Evolutionary conservation across 2,113 vertebrate species (phyloP).

Genomic region (Istiophorus platypterus): DNA sequence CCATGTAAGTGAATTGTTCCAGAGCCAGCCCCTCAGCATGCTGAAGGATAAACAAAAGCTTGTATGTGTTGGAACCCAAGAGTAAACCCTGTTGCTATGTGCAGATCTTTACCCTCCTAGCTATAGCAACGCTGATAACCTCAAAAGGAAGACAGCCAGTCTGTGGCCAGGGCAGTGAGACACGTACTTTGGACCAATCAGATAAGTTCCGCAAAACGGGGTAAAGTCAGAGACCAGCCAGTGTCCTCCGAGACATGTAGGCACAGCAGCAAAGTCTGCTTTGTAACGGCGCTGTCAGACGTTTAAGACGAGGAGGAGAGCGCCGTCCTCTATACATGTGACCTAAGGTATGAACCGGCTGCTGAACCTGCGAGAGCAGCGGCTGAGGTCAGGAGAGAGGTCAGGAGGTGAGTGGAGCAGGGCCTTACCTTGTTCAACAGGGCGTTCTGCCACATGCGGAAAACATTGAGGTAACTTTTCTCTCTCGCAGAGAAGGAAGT

Average conservation of each 20-base stretch:
- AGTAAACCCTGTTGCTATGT: slow-evolving; percentile 19
- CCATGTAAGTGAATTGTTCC: background rate
- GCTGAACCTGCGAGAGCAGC: background rate
- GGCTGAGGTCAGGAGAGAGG: background rate
- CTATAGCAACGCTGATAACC: slow-evolving; percentile 37
- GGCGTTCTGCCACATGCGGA: slow-evolving; percentile 94
- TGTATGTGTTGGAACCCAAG: background rate
- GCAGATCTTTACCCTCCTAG: slow-evolving; percentile 34
- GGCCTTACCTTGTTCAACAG: slow-evolving; percentile 90
- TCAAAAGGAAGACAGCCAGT: slow-evolving; percentile 2
- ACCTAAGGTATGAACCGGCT: background rate
- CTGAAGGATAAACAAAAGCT: slow-evolving; percentile 17
- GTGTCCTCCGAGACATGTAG: background rate
- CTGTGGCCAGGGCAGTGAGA: background rate
- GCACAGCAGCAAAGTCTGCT: background rate
- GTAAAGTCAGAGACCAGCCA: slow-evolving; percentile 40
- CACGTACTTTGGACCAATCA: slow-evolving; percentile 65
- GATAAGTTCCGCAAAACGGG: slow-evolving; percentile 49
- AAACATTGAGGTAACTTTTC: slow-evolving; percentile 91
- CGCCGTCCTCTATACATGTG: background rate
- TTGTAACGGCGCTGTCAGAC: background rate
- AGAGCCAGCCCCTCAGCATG: background rate
- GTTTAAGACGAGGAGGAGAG: background rate
- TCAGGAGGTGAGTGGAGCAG: background rate
- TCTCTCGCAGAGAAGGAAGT: slow-evolving; percentile 93